A percentile compares a stretch with the other conserved stretches of the same genome.
phyloP scores from a whole-genome alignment of 2,888 invertebrate species.

The Dicyrtoma fusca region DNA sequence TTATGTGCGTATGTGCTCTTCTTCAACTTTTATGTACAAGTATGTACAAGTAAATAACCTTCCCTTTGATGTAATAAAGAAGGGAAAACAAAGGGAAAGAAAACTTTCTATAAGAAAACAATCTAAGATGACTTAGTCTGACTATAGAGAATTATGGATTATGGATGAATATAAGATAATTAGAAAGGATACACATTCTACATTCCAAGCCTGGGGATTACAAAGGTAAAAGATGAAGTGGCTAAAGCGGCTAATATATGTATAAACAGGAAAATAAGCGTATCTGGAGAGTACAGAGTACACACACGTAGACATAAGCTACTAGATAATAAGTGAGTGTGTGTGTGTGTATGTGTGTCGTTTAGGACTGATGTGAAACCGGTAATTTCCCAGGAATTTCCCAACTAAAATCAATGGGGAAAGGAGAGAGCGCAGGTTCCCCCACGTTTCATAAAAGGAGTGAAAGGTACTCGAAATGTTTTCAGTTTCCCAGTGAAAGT shows the following conservation, averaged over 20 bases:
- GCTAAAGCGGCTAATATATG: neutral
- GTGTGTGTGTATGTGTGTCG: neutral
- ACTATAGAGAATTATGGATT: too few relatives aligned
- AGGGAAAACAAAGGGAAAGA: too few relatives aligned
- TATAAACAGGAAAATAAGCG: neutral
- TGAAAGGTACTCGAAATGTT: slow-evolving; percentile 16
- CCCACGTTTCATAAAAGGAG: slow-evolving; percentile 24
- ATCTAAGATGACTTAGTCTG: too few relatives aligned
- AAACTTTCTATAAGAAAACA: too few relatives aligned
- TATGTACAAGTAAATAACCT: too few relatives aligned
- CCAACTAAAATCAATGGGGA: slow-evolving; percentile 33
- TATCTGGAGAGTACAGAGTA: too few relatives aligned
- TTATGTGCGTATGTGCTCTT: too few relatives aligned
- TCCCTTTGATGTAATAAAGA: too few relatives aligned
- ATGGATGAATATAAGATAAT: too few relatives aligned
- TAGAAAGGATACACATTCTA: neutral
- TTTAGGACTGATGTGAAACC: slow-evolving; percentile 9
- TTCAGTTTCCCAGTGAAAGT: slow-evolving; percentile 29
- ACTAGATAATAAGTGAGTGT: neutral
- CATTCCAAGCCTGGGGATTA: neutral
- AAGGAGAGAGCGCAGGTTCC: slow-evolving; percentile 34
- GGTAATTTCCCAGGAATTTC: slow-evolving; percentile 21
- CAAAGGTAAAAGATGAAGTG: neutral
- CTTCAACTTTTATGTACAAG: too few relatives aligned
- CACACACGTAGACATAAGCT: too few relatives aligned